Percentiles rank a stretch among this genome's conserved stretches.
Evolutionary conservation across 2,797 vertebrate species (phyloP).

Genomic region (Melopsittacus undulatus): DNA sequence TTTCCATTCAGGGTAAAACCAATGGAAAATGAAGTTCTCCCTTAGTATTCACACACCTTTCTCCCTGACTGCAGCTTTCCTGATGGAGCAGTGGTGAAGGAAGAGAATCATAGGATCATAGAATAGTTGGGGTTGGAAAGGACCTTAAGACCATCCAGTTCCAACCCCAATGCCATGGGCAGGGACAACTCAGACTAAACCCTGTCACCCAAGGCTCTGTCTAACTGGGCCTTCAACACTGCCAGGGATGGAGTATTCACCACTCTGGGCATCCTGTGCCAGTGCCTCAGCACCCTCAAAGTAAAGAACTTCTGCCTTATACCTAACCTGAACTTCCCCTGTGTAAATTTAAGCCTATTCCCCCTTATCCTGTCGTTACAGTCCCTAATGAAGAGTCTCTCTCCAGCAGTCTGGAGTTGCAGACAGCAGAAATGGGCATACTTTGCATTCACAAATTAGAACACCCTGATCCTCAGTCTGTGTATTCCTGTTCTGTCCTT

Average conservation of each 20-base stretch:
- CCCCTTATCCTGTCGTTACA: neutral
- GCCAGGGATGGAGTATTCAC: neutral
- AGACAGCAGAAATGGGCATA: neutral
- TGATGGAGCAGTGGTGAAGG: neutral
- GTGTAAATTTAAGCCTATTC: neutral
- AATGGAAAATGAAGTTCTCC: neutral
- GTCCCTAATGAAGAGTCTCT: neutral
- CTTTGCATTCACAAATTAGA: neutral
- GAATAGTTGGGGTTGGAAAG: neutral
- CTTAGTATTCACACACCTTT: neutral
- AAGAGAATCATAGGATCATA: neutral
- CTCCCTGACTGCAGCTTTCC: neutral
- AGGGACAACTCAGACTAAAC: neutral
- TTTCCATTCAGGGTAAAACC: neutral
- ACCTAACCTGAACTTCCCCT: neutral
- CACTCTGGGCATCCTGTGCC: neutral
- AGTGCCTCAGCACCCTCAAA: neutral
- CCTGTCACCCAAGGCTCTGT: neutral
- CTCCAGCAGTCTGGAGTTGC: neutral
- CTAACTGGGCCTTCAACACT: neutral
- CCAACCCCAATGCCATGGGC: neutral
- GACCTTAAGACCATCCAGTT: neutral
- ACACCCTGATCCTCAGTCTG: fast-evolving
- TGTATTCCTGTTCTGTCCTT: neutral
- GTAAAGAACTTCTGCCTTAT: neutral